Evolutionary conservation across 2,113 vertebrate species (phyloP), one percentile per base, ranked within the genome.

Genomic region (Cygnus atratus): DNA sequence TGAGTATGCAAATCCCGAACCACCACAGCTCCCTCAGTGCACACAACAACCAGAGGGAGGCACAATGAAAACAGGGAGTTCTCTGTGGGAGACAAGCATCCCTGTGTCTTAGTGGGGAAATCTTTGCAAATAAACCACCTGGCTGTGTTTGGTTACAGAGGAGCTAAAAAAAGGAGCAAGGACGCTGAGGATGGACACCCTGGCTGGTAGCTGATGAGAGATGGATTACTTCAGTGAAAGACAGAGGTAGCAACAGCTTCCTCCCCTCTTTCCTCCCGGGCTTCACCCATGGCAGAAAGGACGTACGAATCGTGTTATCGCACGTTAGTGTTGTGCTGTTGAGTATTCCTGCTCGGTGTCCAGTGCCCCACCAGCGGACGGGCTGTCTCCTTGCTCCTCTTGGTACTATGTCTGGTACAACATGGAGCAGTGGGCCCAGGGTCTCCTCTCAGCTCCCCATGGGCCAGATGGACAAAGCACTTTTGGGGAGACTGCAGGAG

Each of bases 151-250:
- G 44, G 11, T 75, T 87, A 28, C 16, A 37, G 66, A 75, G 66
- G 21, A 91, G 54, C 76, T 92, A 84, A 87, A 94, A 83, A 83
- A 83, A 73, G 39, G 63, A 90, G 37, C 68, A 81, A 94, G 91
- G 91, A 46, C 57, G 14, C 12, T 0, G 3, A 48, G 57, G 61
- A 52, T 22, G 24, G 68, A 13, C 6, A 0, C 1, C 7, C 54
- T 22, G 41, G 5, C 35, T 59, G 46, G 74, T 50, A n/a, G 52
- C 61, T 82, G 57, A 11, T 67, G 43, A 55, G 83, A 79, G 66
- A 75, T 50, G 29, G 65, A 79, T 95, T 39, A 67, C 52, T 63
- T 11, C 37, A 59, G 43, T 80, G 87, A 61, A 46, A 84, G 77
- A 81, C 3, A 2, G 57, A 81, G 37, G 21, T 84, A 70, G 25